A percentile compares a stretch with the other conserved stretches of the same genome.
phyloP scores from a whole-genome alignment of 1,140 invertebrate genomes.

The Drosophila pseudoobscura region DNA sequence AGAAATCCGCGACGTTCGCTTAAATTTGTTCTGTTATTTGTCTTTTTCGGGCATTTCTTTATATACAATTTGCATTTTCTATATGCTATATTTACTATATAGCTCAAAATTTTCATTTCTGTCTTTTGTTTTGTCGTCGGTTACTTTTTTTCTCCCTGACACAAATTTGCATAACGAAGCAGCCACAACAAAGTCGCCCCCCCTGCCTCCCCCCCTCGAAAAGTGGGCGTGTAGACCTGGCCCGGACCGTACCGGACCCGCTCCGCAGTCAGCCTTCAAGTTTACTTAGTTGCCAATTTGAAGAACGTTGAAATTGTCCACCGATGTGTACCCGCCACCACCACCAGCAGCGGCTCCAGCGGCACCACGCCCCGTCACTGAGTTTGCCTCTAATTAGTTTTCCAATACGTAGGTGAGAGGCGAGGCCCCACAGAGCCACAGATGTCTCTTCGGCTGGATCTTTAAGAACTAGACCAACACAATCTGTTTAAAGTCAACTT shows the following conservation, averaged over 20 bases:
- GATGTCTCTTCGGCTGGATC: constrained; percentile 20
- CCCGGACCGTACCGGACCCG: constrained; percentile 21
- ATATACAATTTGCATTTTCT: constrained; percentile 74
- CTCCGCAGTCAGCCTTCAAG: constrained; percentile 58
- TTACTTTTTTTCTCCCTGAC: constrained; percentile 14
- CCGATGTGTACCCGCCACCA: constrained; percentile 40
- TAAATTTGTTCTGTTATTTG: constrained; percentile 64
- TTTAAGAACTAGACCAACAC: constrained; percentile 57
- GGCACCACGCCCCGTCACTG: neutral
- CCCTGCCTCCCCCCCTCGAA: neutral
- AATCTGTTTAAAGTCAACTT: constrained; percentile 47
- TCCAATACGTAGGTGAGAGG: constrained; percentile 28
- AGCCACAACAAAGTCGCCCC: constrained; percentile 31
- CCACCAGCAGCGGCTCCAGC: constrained; percentile 3
- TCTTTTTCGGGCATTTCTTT: constrained; percentile 70
- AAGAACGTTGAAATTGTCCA: constrained; percentile 61
- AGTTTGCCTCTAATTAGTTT: constrained; percentile 71
- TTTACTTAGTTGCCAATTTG: constrained; percentile 77
- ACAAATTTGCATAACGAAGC: constrained; percentile 77
- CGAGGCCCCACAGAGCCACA: constrained; percentile 18
- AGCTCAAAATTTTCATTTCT: constrained; percentile 66
- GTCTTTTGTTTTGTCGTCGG: constrained; percentile 26
- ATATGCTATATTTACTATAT: constrained; percentile 53
- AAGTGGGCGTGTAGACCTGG: constrained; percentile 47
- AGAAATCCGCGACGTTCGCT: constrained; percentile 47